Evolutionary conservation across 2,888 invertebrate genomes (phyloP).

Genomic region (Papilio elwesi): DNA sequence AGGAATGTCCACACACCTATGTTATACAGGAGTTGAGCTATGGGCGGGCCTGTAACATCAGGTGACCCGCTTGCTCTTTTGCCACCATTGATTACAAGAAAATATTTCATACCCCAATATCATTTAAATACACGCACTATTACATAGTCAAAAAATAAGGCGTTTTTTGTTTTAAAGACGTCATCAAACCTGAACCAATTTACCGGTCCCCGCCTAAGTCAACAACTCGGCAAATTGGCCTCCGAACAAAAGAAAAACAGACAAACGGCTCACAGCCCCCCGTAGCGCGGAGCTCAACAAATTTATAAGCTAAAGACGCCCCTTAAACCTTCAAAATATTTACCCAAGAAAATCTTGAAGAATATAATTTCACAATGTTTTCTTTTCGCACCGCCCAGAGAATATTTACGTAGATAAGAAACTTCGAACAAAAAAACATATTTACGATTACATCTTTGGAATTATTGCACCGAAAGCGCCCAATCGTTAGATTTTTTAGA

Average conservation of each 20-base stretch:
- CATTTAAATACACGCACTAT: background rate
- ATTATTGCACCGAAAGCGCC: too few relatives aligned
- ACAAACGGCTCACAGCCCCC: conserved; percentile 3
- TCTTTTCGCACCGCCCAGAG: conserved; percentile 18
- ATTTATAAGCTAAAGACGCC: conserved; percentile 29
- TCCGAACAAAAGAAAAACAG: conserved; percentile 37
- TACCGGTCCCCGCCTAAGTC: conserved; percentile 30
- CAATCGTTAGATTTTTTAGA: too few relatives aligned
- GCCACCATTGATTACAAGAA: too few relatives aligned
- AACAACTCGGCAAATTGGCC: conserved; percentile 36
- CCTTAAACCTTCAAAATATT: conserved; percentile 29
- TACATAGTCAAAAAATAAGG: background rate
- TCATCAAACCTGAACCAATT: conserved; percentile 28
- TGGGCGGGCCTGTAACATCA: too few relatives aligned
- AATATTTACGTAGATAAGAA: conserved; percentile 17
- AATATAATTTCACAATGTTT: conserved; percentile 32
- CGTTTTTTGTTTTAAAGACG: conserved; percentile 11
- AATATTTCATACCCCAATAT: background rate
- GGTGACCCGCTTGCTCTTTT: too few relatives aligned
- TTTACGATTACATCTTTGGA: background rate
- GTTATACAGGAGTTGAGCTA: too few relatives aligned
- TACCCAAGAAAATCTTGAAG: conserved; percentile 28
- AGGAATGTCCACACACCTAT: too few relatives aligned
- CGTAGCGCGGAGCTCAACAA: background rate
- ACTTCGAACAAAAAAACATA: conserved; percentile 19